Percentiles rank a stretch among this genome's conserved stretches.
Evolutionary conservation across 2,113 vertebrate genomes (phyloP).

Genomic region (Ginglymostoma cirratum): DNA sequence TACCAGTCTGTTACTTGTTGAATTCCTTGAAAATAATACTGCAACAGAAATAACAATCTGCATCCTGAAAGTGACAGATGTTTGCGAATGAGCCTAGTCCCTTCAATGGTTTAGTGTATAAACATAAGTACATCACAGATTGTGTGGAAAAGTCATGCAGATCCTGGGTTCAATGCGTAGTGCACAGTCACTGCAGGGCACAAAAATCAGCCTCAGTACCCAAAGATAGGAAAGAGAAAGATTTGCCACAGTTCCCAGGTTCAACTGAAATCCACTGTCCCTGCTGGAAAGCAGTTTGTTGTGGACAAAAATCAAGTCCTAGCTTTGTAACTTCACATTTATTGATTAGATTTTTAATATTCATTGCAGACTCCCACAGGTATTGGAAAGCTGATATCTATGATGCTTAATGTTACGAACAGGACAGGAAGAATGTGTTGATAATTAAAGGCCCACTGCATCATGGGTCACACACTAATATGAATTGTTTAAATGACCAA

Average conservation of each 20-base stretch:
- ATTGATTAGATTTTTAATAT: neutral
- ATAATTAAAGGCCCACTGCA: too few species aligned
- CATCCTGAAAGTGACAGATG: neutral
- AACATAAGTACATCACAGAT: neutral
- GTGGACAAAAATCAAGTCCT: neutral
- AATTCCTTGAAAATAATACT: neutral
- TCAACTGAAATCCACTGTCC: neutral
- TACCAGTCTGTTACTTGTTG: neutral
- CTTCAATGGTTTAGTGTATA: neutral
- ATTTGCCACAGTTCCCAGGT: neutral
- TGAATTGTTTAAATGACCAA: too few species aligned
- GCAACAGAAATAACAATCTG: neutral
- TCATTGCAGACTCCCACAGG: neutral
- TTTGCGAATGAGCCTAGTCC: neutral
- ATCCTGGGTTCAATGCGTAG: neutral
- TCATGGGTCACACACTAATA: too few species aligned
- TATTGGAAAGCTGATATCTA: neutral
- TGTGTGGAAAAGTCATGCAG: neutral
- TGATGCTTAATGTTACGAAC: neutral
- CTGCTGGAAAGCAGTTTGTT: neutral
- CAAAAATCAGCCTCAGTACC: neutral
- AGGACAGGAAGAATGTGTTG: too few species aligned
- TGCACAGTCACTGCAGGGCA: neutral
- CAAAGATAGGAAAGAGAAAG: neutral
- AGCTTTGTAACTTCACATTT: neutral